phyloP scores from a whole-genome alignment of 2,888 invertebrate species.

The Noctua pronuba region DNA sequence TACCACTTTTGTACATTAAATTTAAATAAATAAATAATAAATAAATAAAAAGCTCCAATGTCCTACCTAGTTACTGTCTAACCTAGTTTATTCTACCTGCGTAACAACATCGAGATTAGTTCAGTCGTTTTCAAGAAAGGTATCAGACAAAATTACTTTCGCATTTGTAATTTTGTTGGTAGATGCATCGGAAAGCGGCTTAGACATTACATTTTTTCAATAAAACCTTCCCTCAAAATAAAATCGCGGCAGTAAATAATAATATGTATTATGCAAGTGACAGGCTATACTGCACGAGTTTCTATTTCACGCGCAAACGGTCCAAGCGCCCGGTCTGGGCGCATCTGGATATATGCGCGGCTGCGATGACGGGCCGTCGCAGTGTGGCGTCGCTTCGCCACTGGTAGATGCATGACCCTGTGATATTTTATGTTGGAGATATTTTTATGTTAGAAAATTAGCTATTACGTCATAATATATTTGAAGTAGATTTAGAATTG shows the following conservation, averaged over 20 bases:
- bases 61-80: too few relatives aligned
- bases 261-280: conserved; percentile 71
- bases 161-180: neutral
- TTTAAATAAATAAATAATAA: too few relatives aligned
- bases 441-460: neutral
- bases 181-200: neutral
- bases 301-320: conserved; percentile 85
- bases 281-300: conserved; percentile 69
- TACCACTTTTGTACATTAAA: too few relatives aligned
- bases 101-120: too few relatives aligned
- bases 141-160: too few relatives aligned
- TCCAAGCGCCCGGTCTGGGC: conserved; percentile 24
- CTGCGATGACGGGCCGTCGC: conserved; percentile 60
- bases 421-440: conserved; percentile 36
- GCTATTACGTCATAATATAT: neutral
- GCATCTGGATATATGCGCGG: conserved; percentile 79
- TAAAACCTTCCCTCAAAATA: conserved; percentile 35
- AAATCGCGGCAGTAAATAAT: conserved; percentile 59
- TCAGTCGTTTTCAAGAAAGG: too few relatives aligned
- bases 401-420: conserved; percentile 61
- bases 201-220: neutral
- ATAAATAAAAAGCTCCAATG: too few relatives aligned
- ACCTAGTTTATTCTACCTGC: too few relatives aligned
- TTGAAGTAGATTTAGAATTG: too few relatives aligned
- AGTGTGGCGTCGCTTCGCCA: conserved; percentile 52